Evolutionary conservation across 2,888 invertebrate genomes (phyloP).

Genomic region (Cantharis lateralis): DNA sequence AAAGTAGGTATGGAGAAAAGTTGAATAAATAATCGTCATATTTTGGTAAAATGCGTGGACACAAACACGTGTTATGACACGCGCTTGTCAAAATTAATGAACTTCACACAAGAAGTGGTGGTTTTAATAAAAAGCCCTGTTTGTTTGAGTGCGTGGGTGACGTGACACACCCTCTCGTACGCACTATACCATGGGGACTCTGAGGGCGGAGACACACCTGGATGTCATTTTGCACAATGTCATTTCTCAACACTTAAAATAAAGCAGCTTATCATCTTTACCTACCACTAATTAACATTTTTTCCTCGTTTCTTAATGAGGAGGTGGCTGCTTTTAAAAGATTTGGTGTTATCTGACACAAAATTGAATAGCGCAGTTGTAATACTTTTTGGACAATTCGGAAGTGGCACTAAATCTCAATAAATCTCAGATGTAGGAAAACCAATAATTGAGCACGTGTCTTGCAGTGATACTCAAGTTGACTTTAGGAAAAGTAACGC

Average conservation of each 20-base stretch:
- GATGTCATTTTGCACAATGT: conserved; percentile 47
- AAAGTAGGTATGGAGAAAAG: not conserved
- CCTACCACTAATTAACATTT: not conserved
- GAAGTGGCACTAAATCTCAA: not conserved
- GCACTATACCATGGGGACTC: conserved; percentile 4
- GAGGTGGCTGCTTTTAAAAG: not conserved
- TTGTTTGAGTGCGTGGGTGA: conserved; percentile 42
- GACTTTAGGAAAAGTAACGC: conserved; percentile 15
- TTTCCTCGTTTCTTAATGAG: not conserved
- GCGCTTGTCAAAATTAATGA: conserved; percentile 53
- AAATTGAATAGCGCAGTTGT: not conserved
- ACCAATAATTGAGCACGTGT: conserved; percentile 20
- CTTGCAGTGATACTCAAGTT: conserved; percentile 14
- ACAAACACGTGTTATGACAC: conserved; percentile 51
- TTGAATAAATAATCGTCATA: conserved; percentile 3
- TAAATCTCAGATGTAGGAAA: conserved; percentile 1
- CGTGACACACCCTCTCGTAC: conserved; percentile 49
- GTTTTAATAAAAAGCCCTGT: conserved; percentile 47
- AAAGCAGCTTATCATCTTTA: not conserved
- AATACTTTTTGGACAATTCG: not conserved
- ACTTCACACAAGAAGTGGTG: conserved; percentile 47
- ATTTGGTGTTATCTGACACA: not conserved
- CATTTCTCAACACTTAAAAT: conserved; percentile 40
- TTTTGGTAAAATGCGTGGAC: conserved; percentile 19
- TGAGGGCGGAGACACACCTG: conserved; percentile 51